These are phyloP conservation scores for Rhagium mordax DNA, from an alignment of 2,888 invertebrate species.

Conservation along the genomic window DNA sequence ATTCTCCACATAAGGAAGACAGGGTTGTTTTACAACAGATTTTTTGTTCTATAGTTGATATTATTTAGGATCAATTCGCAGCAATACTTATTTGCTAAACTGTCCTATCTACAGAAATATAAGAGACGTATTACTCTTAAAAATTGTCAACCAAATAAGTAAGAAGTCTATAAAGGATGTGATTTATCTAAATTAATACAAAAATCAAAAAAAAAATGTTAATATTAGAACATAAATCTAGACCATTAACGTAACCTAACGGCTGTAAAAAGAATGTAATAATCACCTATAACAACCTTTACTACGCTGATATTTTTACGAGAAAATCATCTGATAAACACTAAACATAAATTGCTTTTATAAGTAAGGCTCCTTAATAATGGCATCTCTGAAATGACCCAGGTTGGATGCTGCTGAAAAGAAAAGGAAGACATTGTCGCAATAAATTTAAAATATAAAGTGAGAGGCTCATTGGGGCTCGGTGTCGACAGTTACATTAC, in stretches of 20 bases:
- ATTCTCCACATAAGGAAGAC: no score
- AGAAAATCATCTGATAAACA: slow-evolving; percentile 47
- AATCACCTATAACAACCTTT: slow-evolving; percentile 25
- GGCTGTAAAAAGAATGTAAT: slow-evolving; percentile 9
- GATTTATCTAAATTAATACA: slow-evolving; percentile 3
- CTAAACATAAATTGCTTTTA: slow-evolving; percentile 60
- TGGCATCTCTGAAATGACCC: slow-evolving; percentile 54
- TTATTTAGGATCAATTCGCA: no score
- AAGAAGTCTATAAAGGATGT: not conserved
- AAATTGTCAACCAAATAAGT: not conserved
- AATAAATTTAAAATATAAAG: slow-evolving; percentile 66
- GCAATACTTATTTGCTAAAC: no score
- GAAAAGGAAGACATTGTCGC: slow-evolving; percentile 56
- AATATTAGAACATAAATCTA: slow-evolving; percentile 22
- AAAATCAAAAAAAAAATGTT: not conserved
- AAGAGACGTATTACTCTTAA: not conserved
- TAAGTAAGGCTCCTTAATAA: slow-evolving; percentile 54
- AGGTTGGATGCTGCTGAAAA: slow-evolving; percentile 53
- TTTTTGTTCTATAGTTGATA: no score
- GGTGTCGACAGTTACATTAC: slow-evolving; percentile 62
- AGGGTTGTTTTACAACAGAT: no score
- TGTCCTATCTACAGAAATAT: no score
- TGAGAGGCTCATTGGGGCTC: slow-evolving; percentile 56
- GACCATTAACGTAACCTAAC: slow-evolving; percentile 18
- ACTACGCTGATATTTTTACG: slow-evolving; percentile 31